Evolutionary conservation across 2,797 vertebrate genomes (phyloP), one percentile per base, ranked within the genome.

Genomic region (Serranus cabrilla): DNA sequence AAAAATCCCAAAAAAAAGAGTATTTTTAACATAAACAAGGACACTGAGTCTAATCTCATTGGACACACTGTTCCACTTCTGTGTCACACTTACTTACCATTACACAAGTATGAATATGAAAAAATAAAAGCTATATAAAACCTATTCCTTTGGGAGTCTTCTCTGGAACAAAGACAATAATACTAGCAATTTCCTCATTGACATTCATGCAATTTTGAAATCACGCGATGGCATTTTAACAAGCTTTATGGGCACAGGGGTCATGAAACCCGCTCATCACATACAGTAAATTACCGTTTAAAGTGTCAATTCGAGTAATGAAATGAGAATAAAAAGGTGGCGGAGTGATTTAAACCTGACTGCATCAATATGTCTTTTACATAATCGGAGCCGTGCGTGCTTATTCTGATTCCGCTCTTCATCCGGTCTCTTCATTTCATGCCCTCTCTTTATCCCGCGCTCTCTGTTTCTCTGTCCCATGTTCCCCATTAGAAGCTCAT

Each of bases 401-500:
- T 34, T 16, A 6, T 42, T 60, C 43, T 34, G n/a, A 40, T 67
- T n/a, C 31, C 1, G 0, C 18, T 37, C 50, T 2, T 16, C 4
- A 12, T 47, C 23, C 0, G 23, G 39, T 34, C 42, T 51, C 40
- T 11, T 52, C 20, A 2, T 42, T 71, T 64, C 23, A 0, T 14
- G 34, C 27, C 54, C 75, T 45, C 67, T 76, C 63, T 70, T 49
- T n/a, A 40, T 51, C 67, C 64, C 23, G 9, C 16, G 27, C 55
- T 64, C 34, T 65, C 63, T 20, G 20, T 78, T 43, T 50, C 77
- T 23, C 11, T 23, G 56, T 91, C 91, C 91, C 89, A 76, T 61
- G 85, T 86, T 84, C 61, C 86, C 90, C 86, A 89, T 92, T 92
- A 91, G 68, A 65, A 86, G 82, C 86, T 88, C 78, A 82, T 87